Base-by-base conservation (phyloP, 2,888 invertebrate genomes). In the Reticulitermes lucifugus region DNA sequence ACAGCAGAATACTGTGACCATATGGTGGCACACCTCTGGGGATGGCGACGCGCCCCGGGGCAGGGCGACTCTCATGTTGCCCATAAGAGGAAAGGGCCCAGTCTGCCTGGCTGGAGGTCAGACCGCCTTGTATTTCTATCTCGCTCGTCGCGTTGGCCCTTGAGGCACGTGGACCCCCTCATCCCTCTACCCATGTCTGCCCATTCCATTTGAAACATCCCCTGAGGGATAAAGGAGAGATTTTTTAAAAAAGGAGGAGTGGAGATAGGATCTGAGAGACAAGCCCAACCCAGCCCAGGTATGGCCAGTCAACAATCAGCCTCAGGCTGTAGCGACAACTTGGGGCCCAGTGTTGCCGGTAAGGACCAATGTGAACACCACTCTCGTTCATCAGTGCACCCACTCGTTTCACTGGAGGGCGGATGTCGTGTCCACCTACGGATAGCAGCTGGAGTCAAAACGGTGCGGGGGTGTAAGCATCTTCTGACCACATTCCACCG, bases 31-130 rank as follows among this genome's bases (percentile, higher is more conserved):
- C 43, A 10, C 51, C 77, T 77, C 77, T 46, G 46, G 73, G 77
- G 77, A 73, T 73, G 73, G 41, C 73, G 29, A 73, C 35, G 29
- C 70, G 46, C 85, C 86, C 77, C 51, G 55, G 84, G 86, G 83
- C 71, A 83, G 86, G 86, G 86, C 84, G 86, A 86, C 70, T 70
- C 85, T 83, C 29, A 84, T 86, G 84, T 83, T 86, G 86, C 84
- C 86, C 84, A 86, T 86, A 86, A 65, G 79, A 77, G 86, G 84
- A 82, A 81, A 55, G 73, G 79, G 77, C 83, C 85, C 85, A 46
- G 70, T 82, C 82, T 82, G 77, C 77, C 55, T 82, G 84, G 82
- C 86, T 84, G 77, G 86, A 84, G 84, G 84, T 86, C 86, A 84
- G 70, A 75, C 51, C 84, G 81, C 80, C 75, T 73, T 14, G 73